Base-by-base conservation (phyloP, 2,113 vertebrate species). In the Pluvianellus socialis region DNA sequence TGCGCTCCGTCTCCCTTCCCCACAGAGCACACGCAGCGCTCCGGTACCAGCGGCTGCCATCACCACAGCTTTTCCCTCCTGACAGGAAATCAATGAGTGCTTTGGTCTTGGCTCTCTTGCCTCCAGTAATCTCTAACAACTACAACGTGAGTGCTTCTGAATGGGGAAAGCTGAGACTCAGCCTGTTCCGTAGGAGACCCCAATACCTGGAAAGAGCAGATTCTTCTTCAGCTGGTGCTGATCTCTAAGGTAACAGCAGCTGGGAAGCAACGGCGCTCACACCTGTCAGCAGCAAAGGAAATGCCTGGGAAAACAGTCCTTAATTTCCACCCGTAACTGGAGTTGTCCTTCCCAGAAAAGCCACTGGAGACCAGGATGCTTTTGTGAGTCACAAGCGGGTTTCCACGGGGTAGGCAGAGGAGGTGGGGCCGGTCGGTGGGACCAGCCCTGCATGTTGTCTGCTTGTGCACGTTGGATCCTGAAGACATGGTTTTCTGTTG, bases 11-110 rank as follows among this genome's bases (percentile, higher is more conserved):
- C 59, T 66, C 0, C 0, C 52, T 30, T 62, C 53, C 53, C 44
- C 0, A 0, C 50, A 6, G 67, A 12, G 3, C 63, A 28, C 0
- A 0, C 59, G 40, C 84, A 58, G 44, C 27, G 6, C 49, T 49
- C 27, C 52, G 5, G 32, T 2, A 3, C 24, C 6, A 4, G 55
- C 58, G 24, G 44, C 52, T 30, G 22, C 22, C 14, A 55, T 23
- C 53, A 4, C 66, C 44, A 2, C 24, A 6, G 20, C 58, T 40
- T 42, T 14, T 40, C 62, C 49, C 10, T 45, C 71, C 33, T 32
- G 72, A 44, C 50, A 14, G 24, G 50, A 65, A 26, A 22, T 45
- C 1, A 7, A 28, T 67, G 38, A 20, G 86, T 50, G 1, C 58
- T 52, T 53, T 35, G 44, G 3, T 45, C 4, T 17, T 32, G 58